Base-by-base conservation (phyloP, 2,888 invertebrate species). In the Abrostola tripartita region DNA sequence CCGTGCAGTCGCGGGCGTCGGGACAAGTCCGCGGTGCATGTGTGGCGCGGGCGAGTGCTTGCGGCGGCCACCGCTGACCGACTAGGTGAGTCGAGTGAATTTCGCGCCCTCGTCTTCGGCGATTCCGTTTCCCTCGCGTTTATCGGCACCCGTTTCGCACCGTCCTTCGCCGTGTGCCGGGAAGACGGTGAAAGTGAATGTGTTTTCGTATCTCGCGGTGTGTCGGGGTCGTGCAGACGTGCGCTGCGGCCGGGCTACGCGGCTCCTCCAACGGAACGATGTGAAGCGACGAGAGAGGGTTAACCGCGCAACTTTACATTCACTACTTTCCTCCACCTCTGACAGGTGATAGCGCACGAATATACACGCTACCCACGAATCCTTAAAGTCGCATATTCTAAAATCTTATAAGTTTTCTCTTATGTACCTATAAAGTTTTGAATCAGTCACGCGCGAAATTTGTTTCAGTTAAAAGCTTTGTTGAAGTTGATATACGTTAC, bases 61-160 rank as follows among this genome's bases (percentile, higher is more conserved):
- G 88, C 91, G 89, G 88, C 92, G 90, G 88, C 88, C 85, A 85
- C 89, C 92, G 89, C 90, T 91, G 88, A 88, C 92, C 92, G 90
- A 92, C 91, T 92, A 92, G 90, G 92, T 91, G 87, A 92, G 92
- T 91, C 82, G 87, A 90, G 86, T 89, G 86, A 88, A 84, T 89
- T 87, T 88, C 87, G 92, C 91, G 89, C 88, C 84, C 87, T 87
- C 86, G 81, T 88, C 89, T 88, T 86, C 85, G 84, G 78, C 81
- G 85, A 81, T 85, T 88, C 85, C 86, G 87, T 82, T 90, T 90
- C 84, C 87, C 88, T 88, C 90, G 83, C 87, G 87, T 92, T 93
- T 91, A 90, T 92, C 90, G 88, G 86, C 80, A 85, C 89, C 86
- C 90, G 88, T 87, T 91, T 90, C 85, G 82, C 87, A 84, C 87